Percentiles rank a stretch among this genome's conserved stretches.
These are phyloP conservation scores for Coregonus clupeaformis DNA, from an alignment of 2,113 vertebrate genomes.

Conservation along the genomic window DNA sequence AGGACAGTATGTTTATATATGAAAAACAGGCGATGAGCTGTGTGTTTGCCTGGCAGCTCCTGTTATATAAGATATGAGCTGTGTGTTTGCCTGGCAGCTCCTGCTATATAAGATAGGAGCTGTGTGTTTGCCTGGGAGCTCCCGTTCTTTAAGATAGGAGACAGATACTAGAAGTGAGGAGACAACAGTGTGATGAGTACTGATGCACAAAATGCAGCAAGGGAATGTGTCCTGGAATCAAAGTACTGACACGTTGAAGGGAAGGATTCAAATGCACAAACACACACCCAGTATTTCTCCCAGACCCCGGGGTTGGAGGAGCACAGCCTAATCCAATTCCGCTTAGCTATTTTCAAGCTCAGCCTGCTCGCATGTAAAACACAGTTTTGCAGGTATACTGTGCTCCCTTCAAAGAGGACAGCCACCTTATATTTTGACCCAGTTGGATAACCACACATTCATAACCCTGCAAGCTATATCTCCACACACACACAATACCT, in stretches of 20 bases:
- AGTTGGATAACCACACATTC: conserved; percentile 32
- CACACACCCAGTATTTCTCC: conserved; percentile 59
- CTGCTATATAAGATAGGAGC: too few relatives aligned
- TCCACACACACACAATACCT: background rate
- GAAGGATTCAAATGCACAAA: conserved; percentile 69
- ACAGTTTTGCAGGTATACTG: conserved; percentile 32
- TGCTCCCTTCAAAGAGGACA: conserved; percentile 41
- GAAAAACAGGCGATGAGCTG: conserved; percentile 6
- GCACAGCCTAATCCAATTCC: conserved; percentile 57
- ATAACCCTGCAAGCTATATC: conserved; percentile 24
- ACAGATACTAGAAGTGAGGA: conserved; percentile 68
- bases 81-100: too few relatives aligned
- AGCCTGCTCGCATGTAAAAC: conserved; percentile 52
- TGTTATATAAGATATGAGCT: too few relatives aligned
- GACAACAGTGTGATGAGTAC: conserved; percentile 68
- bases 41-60: too few relatives aligned
- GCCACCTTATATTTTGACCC: conserved; percentile 37
- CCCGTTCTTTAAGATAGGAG: conserved; percentile 32
- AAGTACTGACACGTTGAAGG: conserved; percentile 75
- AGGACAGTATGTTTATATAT: too few relatives aligned
- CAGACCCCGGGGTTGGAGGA: conserved; percentile 53
- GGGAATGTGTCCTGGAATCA: conserved; percentile 77
- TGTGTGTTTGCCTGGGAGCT: conserved; percentile 45
- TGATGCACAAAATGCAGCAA: conserved; percentile 73
- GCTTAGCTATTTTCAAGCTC: conserved; percentile 58